Conservation (phyloP, 1,140 invertebrate genomes). For the Rhagoletis zephyria region DNA sequence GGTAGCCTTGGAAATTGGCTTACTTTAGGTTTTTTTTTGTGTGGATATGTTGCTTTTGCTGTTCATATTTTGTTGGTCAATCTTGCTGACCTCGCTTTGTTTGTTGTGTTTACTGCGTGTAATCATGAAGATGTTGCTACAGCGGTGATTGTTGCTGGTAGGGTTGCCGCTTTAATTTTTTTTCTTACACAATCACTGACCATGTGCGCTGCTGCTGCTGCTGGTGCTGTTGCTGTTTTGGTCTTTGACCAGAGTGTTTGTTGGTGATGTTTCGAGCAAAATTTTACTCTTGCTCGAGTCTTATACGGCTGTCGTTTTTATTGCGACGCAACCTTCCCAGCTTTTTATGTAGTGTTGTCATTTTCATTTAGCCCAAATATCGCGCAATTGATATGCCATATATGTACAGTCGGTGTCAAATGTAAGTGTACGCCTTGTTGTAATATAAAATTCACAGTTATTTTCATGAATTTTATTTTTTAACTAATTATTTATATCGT, state of each 20-base stretch:
- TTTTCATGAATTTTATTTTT: too few species aligned
- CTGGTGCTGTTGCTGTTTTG: not conserved
- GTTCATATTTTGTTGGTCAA: not conserved
- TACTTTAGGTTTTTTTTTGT: not conserved
- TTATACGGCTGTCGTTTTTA: not conserved
- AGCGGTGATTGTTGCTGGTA: too few species aligned
- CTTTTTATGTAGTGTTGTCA: not conserved
- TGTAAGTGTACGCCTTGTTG: too few species aligned
- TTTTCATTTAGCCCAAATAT: slow-evolving; percentile 34
- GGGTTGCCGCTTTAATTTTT: not conserved
- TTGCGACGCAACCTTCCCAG: not conserved
- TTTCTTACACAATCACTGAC: too few species aligned
- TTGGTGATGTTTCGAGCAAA: not conserved
- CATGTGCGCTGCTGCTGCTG: not conserved
- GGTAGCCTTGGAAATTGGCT: slow-evolving; percentile 13
- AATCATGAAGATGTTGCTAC: slow-evolving; percentile 27
- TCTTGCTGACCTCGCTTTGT: not conserved
- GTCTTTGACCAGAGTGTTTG: not conserved
- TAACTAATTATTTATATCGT: too few species aligned
- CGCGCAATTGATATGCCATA: slow-evolving; percentile 50
- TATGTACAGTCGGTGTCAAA: not conserved
- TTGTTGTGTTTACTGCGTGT: not conserved
- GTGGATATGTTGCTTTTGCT: slow-evolving; percentile 21
- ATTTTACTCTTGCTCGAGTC: slow-evolving; percentile 2
- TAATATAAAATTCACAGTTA: too few species aligned